Conservation (phyloP, 2,888 invertebrate species). For the Hemicrepidius hirtus region DNA sequence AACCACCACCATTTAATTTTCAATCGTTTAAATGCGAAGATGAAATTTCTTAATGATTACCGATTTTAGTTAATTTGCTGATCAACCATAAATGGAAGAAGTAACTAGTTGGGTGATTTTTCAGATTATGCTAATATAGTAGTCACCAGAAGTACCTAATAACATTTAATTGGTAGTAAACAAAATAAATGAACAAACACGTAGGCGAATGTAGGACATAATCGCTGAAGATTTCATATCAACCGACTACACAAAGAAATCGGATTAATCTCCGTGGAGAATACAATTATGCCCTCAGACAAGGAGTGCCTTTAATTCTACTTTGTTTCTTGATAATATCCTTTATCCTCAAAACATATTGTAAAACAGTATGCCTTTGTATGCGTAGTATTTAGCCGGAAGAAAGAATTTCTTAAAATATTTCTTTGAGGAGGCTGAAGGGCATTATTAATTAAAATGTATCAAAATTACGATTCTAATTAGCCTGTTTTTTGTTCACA, state of each 20-base stretch:
- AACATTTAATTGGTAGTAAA: constrained; percentile 9
- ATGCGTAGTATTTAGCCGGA: too few relatives aligned
- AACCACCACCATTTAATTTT: too few relatives aligned
- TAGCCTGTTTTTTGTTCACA: too few relatives aligned
- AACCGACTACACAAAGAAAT: neutral
- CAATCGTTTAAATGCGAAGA: too few relatives aligned
- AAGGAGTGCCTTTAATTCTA: constrained; percentile 3
- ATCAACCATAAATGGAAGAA: too few relatives aligned
- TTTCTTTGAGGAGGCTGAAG: too few relatives aligned
- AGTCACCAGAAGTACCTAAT: neutral
- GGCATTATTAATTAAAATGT: too few relatives aligned
- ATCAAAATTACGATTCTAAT: too few relatives aligned
- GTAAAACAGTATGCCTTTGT: neutral
- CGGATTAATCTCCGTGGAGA: constrained; percentile 6
- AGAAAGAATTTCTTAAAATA: too few relatives aligned
- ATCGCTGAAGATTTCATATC: neutral
- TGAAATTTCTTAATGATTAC: too few relatives aligned
- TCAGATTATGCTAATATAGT: neutral
- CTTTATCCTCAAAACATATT: neutral
- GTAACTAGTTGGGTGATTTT: neutral
- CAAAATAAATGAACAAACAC: neutral
- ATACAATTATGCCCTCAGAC: neutral
- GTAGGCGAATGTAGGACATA: constrained; percentile 9
- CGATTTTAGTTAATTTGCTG: too few relatives aligned
- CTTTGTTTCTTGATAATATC: neutral